Conservation (phyloP, 2,113 vertebrate species). For the Chaenocephalus aceratus region DNA sequence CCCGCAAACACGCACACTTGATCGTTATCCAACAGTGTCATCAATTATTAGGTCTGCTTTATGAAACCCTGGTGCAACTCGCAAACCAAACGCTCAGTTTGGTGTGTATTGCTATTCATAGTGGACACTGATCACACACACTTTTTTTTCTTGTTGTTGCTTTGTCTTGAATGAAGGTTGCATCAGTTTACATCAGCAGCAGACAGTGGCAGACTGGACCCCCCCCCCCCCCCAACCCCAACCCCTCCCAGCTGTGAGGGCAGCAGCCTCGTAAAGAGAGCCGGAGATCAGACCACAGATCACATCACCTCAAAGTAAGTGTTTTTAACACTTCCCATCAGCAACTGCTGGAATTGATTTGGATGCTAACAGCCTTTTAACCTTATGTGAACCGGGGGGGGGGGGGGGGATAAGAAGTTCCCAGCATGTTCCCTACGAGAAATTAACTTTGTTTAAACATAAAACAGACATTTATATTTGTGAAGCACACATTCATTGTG, state of each 20-base stretch:
- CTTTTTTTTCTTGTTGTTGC: slow-evolving; percentile 57
- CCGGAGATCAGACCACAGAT: slow-evolving; percentile 16
- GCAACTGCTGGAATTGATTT: slow-evolving; percentile 23
- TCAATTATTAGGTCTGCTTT: slow-evolving; percentile 72
- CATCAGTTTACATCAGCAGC: slow-evolving; percentile 81
- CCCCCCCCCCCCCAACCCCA: slow-evolving; percentile 24
- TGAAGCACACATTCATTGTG: background rate
- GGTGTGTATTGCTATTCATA: slow-evolving; percentile 44
- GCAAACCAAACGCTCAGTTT: slow-evolving; percentile 42
- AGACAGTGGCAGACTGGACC: slow-evolving; percentile 61
- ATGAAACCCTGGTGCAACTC: slow-evolving; percentile 69
- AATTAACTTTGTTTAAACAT: background rate
- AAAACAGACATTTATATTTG: background rate
- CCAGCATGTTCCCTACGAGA: background rate
- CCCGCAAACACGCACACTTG: slow-evolving; percentile 22
- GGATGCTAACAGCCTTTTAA: slow-evolving; percentile 12
- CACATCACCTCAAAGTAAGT: slow-evolving; percentile 21
- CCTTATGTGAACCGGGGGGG: slow-evolving; percentile 7
- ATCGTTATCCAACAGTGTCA: slow-evolving; percentile 61
- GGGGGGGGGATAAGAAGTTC: background rate
- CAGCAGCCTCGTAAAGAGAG: slow-evolving; percentile 13
- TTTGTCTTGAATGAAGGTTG: slow-evolving; percentile 78
- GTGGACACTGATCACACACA: slow-evolving; percentile 60
- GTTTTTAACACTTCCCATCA: slow-evolving; percentile 22
- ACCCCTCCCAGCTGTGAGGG: slow-evolving; percentile 35